Evolutionary conservation across 1,140 invertebrate species (phyloP), one percentile per base, ranked within the genome.

Genomic region (Galleria mellonella): DNA sequence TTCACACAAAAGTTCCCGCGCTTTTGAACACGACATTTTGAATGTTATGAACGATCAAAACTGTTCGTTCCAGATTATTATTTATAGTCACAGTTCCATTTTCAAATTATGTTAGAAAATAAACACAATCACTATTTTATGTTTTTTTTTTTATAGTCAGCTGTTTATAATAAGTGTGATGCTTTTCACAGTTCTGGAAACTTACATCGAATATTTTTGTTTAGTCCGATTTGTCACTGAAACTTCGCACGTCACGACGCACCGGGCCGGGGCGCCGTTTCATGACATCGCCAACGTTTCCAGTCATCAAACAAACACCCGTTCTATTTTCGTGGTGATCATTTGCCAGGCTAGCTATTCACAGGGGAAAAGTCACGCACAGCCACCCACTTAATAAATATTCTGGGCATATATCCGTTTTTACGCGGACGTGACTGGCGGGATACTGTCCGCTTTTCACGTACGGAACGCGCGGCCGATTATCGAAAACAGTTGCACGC

Each of bases 381-480:
- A 78, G 55, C 76, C 81, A 83, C 81, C 76, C 81, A 83, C 81
- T 83, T 82, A 84, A 85, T 84, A 83, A 84, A 84, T 84, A 84
- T 84, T 84, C 81, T 74, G 78, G 76, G 81, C 81, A 81, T 84
- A 83, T 83, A 82, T 84, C 81, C 76, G 81, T 84, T 84, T 84
- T 83, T 81, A 83, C 81, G 81, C 61, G 72, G 69, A 84, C 81
- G 81, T 84, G 81, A 82, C 81, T 67, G 66, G 51, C 70, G 63
- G 66, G 61, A 60, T 63, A 82, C 78, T 81, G 81, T 72, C 74
- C 81, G 78, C 78, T 81, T 75, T 81, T 77, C 81, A 85, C 81
- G 81, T 84, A 84, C 74, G 58, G 81, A 79, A 82, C 77, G 79
- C 76, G 79, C 75, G 63, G 64, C 64, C 81, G 81, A 84, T 84